Base-by-base conservation (phyloP, 2,888 invertebrate species). In the Drosophila koepferae region DNA sequence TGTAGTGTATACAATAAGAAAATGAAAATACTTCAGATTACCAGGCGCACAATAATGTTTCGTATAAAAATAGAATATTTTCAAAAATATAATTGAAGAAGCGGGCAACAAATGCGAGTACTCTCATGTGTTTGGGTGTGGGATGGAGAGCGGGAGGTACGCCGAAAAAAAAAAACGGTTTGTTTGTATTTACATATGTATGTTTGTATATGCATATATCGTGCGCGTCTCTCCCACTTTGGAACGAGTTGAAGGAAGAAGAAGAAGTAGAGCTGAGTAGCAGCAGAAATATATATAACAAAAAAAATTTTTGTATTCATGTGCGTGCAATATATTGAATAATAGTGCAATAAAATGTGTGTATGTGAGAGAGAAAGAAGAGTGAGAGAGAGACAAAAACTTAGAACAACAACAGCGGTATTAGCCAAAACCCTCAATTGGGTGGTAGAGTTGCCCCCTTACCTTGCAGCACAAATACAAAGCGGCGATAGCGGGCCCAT, bases 31-130 rank as follows among this genome's bases (percentile, higher is more conserved):
- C 72, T 76, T 80, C 68, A 80, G 80, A 76, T 76, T 73, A 73
- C 66, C 69, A 81, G 67, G 59, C 68, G 62, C 54, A 72, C 69
- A 80, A 73, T 75, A 82, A 80, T 72, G 72, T 77, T 82, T 61
- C 34, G 70, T 64, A 61, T 74, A 80, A 64, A 81, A 81, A 81
- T 81, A 81, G 83, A 82, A 59, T 73, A 63, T 70, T 61, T 54
- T 54, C 23, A n/a, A 70, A 77, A 81, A 77, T 80, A 80, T 82
- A 82, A 81, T 80, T 80, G 81, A 82, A 80, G 59, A 65, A 67
- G 75, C 80, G 59, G 46, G 55, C 63, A 73, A 64, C 61, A 68
- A 72, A 74, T 63, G 63, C 53, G 55, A 72, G 81, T 72, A 64
- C 74, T 40, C 54, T 43, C 36, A 46, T 51, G 43, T 40, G 49